Base-by-base conservation (phyloP, 2,888 invertebrate species). In the Metacarcinus magister region DNA sequence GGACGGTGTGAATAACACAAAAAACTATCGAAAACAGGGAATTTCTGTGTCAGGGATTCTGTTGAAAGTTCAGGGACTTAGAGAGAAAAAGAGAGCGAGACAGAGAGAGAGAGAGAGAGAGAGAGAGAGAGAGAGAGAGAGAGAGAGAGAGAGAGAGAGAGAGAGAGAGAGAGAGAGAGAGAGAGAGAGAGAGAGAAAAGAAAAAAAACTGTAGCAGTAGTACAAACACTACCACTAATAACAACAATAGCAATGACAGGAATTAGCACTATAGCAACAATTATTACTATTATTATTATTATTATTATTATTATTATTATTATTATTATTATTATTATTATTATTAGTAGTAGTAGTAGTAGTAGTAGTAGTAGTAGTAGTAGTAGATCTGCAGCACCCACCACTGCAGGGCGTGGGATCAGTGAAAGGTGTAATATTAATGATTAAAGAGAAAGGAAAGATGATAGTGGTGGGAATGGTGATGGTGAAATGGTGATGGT, bases 41-140 rank as follows among this genome's bases (percentile, higher is more conserved):
- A 60, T 60, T 60, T 60, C 60, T 60, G 60, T 60, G 60, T 60
- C 60, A 60, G 60, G 60, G 60, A 60, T 60, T 60, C 16, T 60
- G 60, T 19, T 60, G 19, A 60, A 60, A 60, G 60, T 60, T 60
- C 60, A 60, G 60, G 60, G 60, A 7, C 10, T 60, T 13, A 28
- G 75, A 75, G 75, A n/a, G 75, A 75, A 28, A 60, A 28, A 75
- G 75, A 75, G 75, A 75, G 75, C n/a, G 75, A 75, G 75, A 75
- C 28, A 75, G 75, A 75, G 75, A 75, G 75, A 75, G 75, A 75
- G 75, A 75, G 75, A 75, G 75, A 75, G 75, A 75, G 75, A 75
- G 75, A 75, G 75, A 75, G 75, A 75, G 75, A 75, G 75, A 75
- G 75, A 75, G 75, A 75, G 75, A 75, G 75, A 75, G 75, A 75